Conservation (phyloP, 2,797 vertebrate genomes). For the Mycteria americana region DNA sequence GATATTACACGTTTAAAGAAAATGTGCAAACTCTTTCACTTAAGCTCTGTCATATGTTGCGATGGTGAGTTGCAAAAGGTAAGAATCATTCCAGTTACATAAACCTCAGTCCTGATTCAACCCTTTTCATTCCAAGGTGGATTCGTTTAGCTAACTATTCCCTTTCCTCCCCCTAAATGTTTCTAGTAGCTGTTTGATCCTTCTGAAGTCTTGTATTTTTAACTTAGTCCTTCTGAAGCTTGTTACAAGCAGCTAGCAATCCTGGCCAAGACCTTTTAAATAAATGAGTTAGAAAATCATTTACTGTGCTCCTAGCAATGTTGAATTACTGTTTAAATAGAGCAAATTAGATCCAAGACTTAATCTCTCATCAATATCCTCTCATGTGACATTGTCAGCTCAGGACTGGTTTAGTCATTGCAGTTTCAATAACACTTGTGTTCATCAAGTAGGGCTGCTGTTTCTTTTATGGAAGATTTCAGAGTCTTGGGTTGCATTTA, state of each 20-base stretch:
- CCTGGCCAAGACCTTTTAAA: conserved; percentile 14
- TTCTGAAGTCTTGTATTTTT: not conserved
- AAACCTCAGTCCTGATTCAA: not conserved
- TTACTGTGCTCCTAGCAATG: conserved; percentile 13
- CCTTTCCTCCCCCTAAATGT: not conserved
- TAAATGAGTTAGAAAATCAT: conserved; percentile 31
- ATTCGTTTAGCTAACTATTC: not conserved
- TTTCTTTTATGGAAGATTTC: not conserved
- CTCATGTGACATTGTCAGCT: not conserved
- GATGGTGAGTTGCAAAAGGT: not conserved
- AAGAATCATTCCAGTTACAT: not conserved
- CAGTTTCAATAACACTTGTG: not conserved
- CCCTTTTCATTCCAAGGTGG: not conserved
- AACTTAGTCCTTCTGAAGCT: not conserved
- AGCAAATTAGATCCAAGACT: conserved; percentile 27
- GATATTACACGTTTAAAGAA: not conserved
- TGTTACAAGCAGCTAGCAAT: conserved; percentile 8
- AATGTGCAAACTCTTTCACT: not conserved
- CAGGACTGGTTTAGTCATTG: conserved; percentile 20
- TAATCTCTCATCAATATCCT: conserved; percentile 18
- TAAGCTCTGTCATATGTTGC: not conserved
- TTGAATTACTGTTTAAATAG: conserved; percentile 36
- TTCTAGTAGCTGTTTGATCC: not conserved
- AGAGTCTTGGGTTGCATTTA: not conserved
- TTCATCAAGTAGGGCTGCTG: not conserved